Base-by-base conservation (phyloP, 2,888 invertebrate species). In the Diachrysia chrysitis region DNA sequence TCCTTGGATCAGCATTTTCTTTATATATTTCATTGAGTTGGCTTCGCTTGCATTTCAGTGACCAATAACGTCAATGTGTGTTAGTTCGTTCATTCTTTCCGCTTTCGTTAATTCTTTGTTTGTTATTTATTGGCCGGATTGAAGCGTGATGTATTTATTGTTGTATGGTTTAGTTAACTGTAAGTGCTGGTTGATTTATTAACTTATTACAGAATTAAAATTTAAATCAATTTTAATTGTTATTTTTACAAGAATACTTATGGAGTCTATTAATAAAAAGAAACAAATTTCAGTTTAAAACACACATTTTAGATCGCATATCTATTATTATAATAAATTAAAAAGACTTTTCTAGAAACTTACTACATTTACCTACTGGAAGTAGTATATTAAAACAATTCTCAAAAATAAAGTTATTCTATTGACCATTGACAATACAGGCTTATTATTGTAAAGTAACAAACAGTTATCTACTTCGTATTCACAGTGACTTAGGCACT, bases 11-110 rank as follows among this genome's bases (percentile, higher is more conserved):
- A 67, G 51, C 62, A 29, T 51, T 64, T 67, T 66, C 61, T 53
- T 55, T 59, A 56, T 66, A 71, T 72, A 75, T 81, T 70, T 79
- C 56, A 75, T 71, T 66, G 59, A 25, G 55, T 51, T 55, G 60
- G 67, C 65, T 19, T 19, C 32, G 60, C 61, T 55, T 59, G 71
- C 67, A 14, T 37, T 71, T 58, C 37, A 57, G 51, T 51, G 57
- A 53, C 17, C n/a, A 23, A 21, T 81, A 71, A 78, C 65, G 69
- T 78, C 68, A 78, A 57, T 65, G 12, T 29, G 17, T 42, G 12
- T 56, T 68, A 77, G 74, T 73, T 61, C 62, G 51, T 76, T 76
- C n/a, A 29, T 61, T 51, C 21, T 19, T 51, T 16, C 37, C 3
- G 12, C 3, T 62, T 54, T 53, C 61, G 37, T 68, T 62, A 61